These are phyloP conservation scores for Carassius auratus DNA, from an alignment of 2,113 vertebrate species.

Conservation along the genomic window DNA sequence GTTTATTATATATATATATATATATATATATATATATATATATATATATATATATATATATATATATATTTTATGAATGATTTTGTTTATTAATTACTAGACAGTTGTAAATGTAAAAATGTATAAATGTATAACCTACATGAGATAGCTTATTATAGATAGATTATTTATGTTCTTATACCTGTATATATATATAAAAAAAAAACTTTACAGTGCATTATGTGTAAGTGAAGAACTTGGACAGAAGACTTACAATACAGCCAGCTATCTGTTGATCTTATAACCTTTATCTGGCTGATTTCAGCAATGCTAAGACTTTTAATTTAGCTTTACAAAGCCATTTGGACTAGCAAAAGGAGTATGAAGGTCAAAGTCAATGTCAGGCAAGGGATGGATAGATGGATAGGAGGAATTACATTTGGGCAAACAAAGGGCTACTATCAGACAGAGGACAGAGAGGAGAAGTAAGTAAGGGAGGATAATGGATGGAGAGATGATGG, in stretches of 20 bases:
- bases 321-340: constrained; percentile 7
- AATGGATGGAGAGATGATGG: constrained; percentile 33
- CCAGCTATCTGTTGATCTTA: neutral
- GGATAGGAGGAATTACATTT: neutral
- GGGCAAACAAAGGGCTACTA: constrained; percentile 12
- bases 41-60: too few species aligned
- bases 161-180: too few species aligned
- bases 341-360: neutral
- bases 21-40: too few species aligned
- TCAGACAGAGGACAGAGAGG: neutral
- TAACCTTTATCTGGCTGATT: constrained; percentile 6
- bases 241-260: neutral
- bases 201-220: neutral
- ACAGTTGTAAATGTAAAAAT: too few species aligned
- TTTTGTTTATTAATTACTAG: too few species aligned
- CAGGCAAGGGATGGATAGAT: neutral
- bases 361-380: constrained; percentile 30
- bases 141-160: too few species aligned
- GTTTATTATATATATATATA: too few species aligned
- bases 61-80: too few species aligned
- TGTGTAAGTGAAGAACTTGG: neutral
- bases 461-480: neutral
- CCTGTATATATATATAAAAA: too few species aligned
- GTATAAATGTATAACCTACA: too few species aligned
- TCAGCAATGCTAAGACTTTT: constrained; percentile 12